These are phyloP conservation scores for Mylabris sibirica DNA, from an alignment of 2,888 invertebrate species.

Conservation along the genomic window DNA sequence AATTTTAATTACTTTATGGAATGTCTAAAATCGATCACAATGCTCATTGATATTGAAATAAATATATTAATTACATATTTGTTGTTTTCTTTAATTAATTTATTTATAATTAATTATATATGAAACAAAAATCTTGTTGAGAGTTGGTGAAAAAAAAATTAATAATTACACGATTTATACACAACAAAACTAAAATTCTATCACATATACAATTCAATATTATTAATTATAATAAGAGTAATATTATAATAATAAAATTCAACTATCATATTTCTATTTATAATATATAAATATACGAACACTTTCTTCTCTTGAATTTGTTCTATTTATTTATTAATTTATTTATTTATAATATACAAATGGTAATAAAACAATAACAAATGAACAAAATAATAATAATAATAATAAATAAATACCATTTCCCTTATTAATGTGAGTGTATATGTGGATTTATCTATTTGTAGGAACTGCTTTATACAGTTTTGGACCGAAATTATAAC, in stretches of 20 bases:
- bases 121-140: background rate
- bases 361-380: slow-evolving; percentile 30
- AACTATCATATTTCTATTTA: slow-evolving; percentile 25
- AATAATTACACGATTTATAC: slow-evolving; percentile 9
- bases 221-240: background rate
- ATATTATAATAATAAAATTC: slow-evolving; percentile 26
- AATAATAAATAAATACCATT: slow-evolving; percentile 33
- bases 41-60: slow-evolving; percentile 1
- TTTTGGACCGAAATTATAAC: background rate
- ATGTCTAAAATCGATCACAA: background rate
- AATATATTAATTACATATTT: background rate
- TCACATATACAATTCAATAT: slow-evolving; percentile 8
- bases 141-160: background rate
- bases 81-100: background rate
- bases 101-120: background rate
- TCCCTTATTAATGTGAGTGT: slow-evolving; percentile 20
- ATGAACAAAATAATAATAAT: background rate
- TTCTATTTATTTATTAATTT: slow-evolving; percentile 14
- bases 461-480: slow-evolving; percentile 6
- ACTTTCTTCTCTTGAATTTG: slow-evolving; percentile 16
- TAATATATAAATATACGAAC: slow-evolving; percentile 29
- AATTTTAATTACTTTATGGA: background rate
- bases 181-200: slow-evolving; percentile 9
- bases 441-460: slow-evolving; percentile 17
- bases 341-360: slow-evolving; percentile 21